These are phyloP conservation scores for Lethrus apterus DNA, from an alignment of 1,140 invertebrate genomes.

Conservation along the genomic window DNA sequence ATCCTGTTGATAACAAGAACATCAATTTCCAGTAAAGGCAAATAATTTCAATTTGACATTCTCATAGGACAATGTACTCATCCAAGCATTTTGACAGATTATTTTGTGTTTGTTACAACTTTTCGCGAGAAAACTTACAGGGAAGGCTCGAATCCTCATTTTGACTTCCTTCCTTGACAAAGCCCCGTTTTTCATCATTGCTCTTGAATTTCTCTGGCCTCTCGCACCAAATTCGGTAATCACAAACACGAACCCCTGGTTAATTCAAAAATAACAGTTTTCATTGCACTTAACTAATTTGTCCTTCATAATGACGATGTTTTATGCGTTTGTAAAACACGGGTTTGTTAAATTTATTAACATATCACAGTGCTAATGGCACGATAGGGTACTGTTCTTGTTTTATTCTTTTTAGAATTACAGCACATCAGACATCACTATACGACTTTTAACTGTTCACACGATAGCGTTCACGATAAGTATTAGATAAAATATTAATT, in stretches of 20 bases:
- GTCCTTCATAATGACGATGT: constrained; percentile 9
- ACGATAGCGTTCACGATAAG: too few species aligned
- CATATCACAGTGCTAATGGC: constrained; percentile 1
- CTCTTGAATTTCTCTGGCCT: constrained; percentile 24
- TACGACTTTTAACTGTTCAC: too few species aligned
- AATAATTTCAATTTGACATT: too few species aligned
- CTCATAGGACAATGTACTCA: constrained; percentile 21
- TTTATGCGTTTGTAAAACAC: constrained; percentile 8
- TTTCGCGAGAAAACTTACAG: constrained; percentile 59
- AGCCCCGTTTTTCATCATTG: constrained; percentile 63
- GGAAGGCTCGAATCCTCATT: constrained; percentile 95
- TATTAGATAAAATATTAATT: too few species aligned
- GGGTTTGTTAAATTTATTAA: constrained; percentile 7
- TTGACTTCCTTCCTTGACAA: constrained; percentile 85
- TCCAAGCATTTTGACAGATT: constrained; percentile 7
- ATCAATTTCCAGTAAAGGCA: too few species aligned
- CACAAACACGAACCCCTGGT: constrained; percentile 15
- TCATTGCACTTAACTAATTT: constrained; percentile 19
- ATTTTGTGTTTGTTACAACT: constrained; percentile 4
- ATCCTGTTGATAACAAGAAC: too few species aligned
- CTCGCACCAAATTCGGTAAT: constrained; percentile 24
- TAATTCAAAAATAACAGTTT: constrained; percentile 19
- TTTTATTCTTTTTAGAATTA: too few species aligned
- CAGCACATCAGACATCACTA: constrained; percentile 8
- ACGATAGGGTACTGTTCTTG: constrained; percentile 14